phyloP scores from a whole-genome alignment of 2,113 vertebrate genomes.

The Himantopus leucocephalus region DNA sequence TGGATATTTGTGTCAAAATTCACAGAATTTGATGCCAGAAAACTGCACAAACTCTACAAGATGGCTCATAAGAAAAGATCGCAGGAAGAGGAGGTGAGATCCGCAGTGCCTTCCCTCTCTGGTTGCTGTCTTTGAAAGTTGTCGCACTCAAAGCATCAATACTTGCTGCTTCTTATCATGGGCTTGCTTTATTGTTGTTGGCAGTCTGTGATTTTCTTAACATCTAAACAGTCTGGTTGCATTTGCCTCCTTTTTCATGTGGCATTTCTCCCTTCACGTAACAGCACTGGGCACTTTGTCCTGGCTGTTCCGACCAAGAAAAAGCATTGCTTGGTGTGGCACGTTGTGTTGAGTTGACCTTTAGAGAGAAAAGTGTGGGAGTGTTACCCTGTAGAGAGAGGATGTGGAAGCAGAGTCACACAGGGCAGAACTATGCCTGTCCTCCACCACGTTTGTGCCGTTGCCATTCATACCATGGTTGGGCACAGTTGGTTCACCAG shows the following conservation, averaged over 20 bases:
- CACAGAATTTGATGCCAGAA: conserved; percentile 96
- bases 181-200: neutral
- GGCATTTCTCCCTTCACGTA: neutral
- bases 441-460: fast-evolving
- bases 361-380: neutral
- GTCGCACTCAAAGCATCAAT: neutral
- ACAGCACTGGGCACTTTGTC: neutral
- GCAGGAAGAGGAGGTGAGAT: conserved; percentile 90
- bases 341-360: neutral
- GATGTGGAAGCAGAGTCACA: neutral
- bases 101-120: neutral
- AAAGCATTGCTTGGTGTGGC: neutral
- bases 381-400: neutral
- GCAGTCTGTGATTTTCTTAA: neutral
- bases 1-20: conserved; percentile 99
- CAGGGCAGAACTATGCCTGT: neutral
- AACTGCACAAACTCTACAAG: conserved; percentile 97
- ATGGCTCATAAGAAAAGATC: conserved; percentile 97
- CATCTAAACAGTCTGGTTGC: neutral
- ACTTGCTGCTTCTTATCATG: neutral
- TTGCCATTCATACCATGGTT: neutral
- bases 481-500: neutral
- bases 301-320: neutral
- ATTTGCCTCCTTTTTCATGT: neutral
- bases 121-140: neutral